Conservation (phyloP, 2,113 vertebrate genomes). For the Peromyscus polionotus region DNA sequence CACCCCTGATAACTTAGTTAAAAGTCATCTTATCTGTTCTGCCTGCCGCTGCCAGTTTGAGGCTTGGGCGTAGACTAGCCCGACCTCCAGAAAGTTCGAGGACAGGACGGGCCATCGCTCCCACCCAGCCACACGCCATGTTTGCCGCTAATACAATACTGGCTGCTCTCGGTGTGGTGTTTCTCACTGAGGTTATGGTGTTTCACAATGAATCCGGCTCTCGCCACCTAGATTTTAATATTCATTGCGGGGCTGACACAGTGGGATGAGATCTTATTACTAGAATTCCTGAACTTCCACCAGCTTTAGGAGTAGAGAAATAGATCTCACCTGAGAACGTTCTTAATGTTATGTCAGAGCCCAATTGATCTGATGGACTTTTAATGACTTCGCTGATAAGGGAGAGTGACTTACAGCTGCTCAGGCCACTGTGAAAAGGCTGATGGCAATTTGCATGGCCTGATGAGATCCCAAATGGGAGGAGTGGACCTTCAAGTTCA, state of each 20-base stretch:
- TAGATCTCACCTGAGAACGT: slow-evolving; percentile 80
- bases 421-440: slow-evolving; percentile 55
- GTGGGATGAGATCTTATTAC: slow-evolving; percentile 80
- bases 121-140: background rate
- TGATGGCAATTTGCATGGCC: slow-evolving; percentile 72
- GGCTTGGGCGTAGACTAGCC: background rate
- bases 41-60: background rate
- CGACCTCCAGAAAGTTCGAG: background rate
- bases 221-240: slow-evolving; percentile 78
- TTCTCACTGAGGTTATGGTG: slow-evolving; percentile 75
- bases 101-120: background rate
- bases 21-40: background rate
- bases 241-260: slow-evolving; percentile 80
- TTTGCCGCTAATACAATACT: slow-evolving; percentile 66
- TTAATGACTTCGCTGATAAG: slow-evolving; percentile 71
- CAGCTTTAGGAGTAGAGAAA: slow-evolving; percentile 76
- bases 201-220: slow-evolving; percentile 75
- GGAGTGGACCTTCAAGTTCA: slow-evolving; percentile 74
- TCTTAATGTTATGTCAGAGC: slow-evolving; percentile 77
- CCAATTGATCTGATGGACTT: slow-evolving; percentile 79
- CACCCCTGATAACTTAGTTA: background rate
- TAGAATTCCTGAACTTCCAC: slow-evolving; percentile 81
- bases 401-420: slow-evolving; percentile 69
- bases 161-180: slow-evolving; percentile 44
- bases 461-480: slow-evolving; percentile 64